Base-by-base conservation (phyloP, 2,888 invertebrate genomes). In the Amblyjoppa proteus region DNA sequence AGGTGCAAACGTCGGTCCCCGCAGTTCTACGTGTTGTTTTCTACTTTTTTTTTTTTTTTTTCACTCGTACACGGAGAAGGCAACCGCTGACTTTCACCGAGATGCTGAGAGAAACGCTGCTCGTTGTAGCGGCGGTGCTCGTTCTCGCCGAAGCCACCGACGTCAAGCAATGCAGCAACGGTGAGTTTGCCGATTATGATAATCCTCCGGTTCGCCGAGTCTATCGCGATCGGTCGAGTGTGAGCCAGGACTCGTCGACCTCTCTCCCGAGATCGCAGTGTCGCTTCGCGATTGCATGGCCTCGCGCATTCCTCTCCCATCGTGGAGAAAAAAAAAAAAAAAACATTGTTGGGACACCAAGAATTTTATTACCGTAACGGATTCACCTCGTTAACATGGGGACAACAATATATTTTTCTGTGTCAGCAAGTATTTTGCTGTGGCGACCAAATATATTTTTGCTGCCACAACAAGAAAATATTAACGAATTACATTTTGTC, bases 91-190 rank as follows among this genome's bases (percentile, higher is more conserved):
- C 91, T 91, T 92, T 91, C 91, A 90, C 92, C 89, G 82, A 87
- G 88, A 90, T 90, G 89, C 88, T 91, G 91, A 90, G 86, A 87
- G 88, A 86, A 91, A 90, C 89, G 81, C 20, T 90, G 71, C 85
- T 92, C 83, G 89, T 92, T 88, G 87, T 92, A 84, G 88, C 88
- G 83, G 88, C 89, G 79, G 86, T 92, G 64, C 79, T 87, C 76
- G 88, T 81, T 41, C 49, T 91, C 38, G 89, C 87, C 56, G 82
- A 64, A 68, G 89, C 91, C 9, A 92, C 92, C 3, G 7, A 86
- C 75, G 91, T 92, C 79, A 82, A 83, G 61, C 45, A 88, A 11
- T 92, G 92, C 73, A 70, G 51, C 7, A 83, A 84, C 53, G 90
- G 91, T 91, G 79, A 83, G 87, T 86, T 76, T 20, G 13, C 13